Evolutionary conservation across 2,797 vertebrate species (phyloP).

Genomic region (Mallotus villosus): DNA sequence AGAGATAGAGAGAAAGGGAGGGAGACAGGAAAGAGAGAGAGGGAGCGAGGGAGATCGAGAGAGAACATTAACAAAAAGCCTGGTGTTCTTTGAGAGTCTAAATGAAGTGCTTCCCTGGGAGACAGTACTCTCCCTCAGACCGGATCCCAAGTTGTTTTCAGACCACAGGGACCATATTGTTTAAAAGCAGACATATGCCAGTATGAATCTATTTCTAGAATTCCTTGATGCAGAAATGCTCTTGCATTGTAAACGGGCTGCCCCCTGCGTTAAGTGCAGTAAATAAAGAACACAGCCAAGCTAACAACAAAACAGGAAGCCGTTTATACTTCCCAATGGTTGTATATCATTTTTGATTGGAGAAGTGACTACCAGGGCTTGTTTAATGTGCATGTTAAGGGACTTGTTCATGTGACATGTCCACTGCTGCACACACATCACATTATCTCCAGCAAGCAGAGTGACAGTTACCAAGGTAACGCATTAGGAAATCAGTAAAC

Average conservation of each 20-base stretch:
- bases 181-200: constrained; percentile 33
- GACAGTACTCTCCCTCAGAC: constrained; percentile 15
- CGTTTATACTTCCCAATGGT: neutral
- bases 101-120: constrained; percentile 61
- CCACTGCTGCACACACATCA: constrained; percentile 10
- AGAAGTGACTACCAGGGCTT: constrained; percentile 29
- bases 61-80: constrained; percentile 42
- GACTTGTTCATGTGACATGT: constrained; percentile 22
- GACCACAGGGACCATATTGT: constrained; percentile 41
- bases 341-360: constrained; percentile 25
- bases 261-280: neutral
- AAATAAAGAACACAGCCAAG: neutral
- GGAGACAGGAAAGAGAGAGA: neutral
- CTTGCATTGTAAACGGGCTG: constrained; percentile 21
- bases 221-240: constrained; percentile 60
- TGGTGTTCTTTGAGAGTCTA: constrained; percentile 16
- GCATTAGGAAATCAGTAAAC: constrained; percentile 35
- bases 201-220: constrained; percentile 29
- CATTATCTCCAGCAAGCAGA: constrained; percentile 23
- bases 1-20: neutral
- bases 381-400: constrained; percentile 3
- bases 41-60: neutral
- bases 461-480: constrained; percentile 56
- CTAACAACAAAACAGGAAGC: neutral
- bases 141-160: constrained; percentile 53